Conservation (phyloP, 2,113 vertebrate genomes). For the Xyliphius kryptos region DNA sequence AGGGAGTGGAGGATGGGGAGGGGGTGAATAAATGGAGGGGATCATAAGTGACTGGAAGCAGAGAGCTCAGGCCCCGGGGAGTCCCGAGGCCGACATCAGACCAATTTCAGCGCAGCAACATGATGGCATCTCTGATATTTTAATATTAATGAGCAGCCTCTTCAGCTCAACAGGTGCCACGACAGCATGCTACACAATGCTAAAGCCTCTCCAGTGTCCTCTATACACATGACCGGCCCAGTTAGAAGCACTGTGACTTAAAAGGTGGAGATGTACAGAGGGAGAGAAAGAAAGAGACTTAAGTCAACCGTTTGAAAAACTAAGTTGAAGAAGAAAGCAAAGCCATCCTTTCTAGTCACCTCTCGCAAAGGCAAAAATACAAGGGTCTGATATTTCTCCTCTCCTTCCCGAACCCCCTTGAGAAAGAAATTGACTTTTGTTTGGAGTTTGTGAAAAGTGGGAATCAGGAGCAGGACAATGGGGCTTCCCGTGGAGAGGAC, state of each 20-base stretch:
- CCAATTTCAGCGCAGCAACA: slow-evolving; percentile 71
- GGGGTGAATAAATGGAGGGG: slow-evolving; percentile 49
- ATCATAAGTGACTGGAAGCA: slow-evolving; percentile 64
- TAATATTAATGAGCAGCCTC: slow-evolving; percentile 72
- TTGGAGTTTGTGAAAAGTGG: slow-evolving; percentile 99
- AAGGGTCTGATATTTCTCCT: slow-evolving; percentile 72
- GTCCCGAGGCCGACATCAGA: slow-evolving; percentile 68
- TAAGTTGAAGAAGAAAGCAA: slow-evolving; percentile 46
- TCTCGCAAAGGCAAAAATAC: slow-evolving; percentile 80
- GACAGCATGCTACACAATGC: slow-evolving; percentile 33
- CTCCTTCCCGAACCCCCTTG: slow-evolving; percentile 71
- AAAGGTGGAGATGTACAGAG: no score
- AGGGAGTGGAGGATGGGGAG: slow-evolving; percentile 21
- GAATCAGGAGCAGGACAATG: slow-evolving; percentile 99
- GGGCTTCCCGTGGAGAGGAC: slow-evolving; percentile 92
- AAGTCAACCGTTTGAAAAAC: slow-evolving; percentile 45
- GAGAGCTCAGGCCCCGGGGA: slow-evolving; percentile 62
- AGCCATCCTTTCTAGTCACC: slow-evolving; percentile 77
- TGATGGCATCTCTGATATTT: slow-evolving; percentile 80
- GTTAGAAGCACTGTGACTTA: slow-evolving; percentile 31
- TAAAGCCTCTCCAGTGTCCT: slow-evolving; percentile 34
- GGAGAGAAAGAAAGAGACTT: slow-evolving; percentile 30
- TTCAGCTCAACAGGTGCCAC: slow-evolving; percentile 69
- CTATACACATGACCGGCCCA: slow-evolving; percentile 28
- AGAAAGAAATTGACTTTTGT: slow-evolving; percentile 99